A percentile compares a stretch with the other conserved stretches of the same genome.
These are phyloP conservation scores for Lepidurus arcticus DNA, from an alignment of 1,140 invertebrate species.

Conservation along the genomic window DNA sequence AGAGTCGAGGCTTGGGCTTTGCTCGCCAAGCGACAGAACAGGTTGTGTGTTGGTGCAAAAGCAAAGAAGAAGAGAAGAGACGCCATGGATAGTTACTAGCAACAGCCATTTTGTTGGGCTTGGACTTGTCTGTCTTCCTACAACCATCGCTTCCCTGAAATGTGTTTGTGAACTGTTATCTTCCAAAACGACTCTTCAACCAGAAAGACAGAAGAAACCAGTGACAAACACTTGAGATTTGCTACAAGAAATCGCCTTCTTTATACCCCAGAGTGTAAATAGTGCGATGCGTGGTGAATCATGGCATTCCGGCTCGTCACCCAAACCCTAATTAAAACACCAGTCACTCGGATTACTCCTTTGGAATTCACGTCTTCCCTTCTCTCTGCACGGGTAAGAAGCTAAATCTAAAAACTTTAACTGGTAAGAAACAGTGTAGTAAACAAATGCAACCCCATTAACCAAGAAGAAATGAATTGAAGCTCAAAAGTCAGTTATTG, in stretches of 20 bases:
- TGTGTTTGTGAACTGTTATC: not conserved
- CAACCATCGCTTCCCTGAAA: not conserved
- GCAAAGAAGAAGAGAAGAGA: not conserved
- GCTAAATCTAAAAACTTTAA: not conserved
- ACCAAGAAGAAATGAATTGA: no score
- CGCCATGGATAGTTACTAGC: not conserved
- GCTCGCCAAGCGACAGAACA: not conserved
- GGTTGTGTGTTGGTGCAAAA: not conserved
- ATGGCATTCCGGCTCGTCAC: not conserved
- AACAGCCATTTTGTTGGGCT: constrained; percentile 7
- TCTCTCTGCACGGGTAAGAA: not conserved
- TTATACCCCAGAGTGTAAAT: not conserved
- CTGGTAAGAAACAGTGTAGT: no score
- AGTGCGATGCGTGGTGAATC: not conserved
- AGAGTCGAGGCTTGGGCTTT: not conserved
- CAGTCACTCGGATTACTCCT: constrained; percentile 2
- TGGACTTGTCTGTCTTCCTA: not conserved
- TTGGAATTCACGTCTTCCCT: not conserved
- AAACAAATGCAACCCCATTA: no score
- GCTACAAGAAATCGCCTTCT: no score
- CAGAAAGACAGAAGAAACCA: not conserved
- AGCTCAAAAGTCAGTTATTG: no score
- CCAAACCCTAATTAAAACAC: not conserved
- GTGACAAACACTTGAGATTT: no score
- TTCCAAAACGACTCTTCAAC: not conserved